Conservation (phyloP, 1,140 invertebrate genomes). For the Popillia japonica region DNA sequence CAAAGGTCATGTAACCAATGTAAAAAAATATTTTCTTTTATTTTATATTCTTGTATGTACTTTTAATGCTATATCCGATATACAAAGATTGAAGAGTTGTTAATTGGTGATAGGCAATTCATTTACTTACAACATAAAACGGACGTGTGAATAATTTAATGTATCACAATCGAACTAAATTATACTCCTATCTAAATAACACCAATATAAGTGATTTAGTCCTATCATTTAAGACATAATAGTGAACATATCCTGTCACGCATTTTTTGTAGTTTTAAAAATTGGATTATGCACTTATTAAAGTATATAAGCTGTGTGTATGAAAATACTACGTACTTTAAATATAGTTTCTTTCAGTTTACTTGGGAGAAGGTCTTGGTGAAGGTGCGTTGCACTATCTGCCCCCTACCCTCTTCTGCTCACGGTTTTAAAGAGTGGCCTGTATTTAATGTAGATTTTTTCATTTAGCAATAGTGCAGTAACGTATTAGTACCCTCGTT, state of each 20-base stretch:
- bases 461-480: not conserved
- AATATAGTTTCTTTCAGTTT: constrained; percentile 30
- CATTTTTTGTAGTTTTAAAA: not conserved
- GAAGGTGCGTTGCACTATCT: constrained; percentile 30
- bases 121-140: too few relatives aligned
- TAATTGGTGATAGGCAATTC: too few relatives aligned
- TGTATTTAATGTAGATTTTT: not conserved
- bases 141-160: too few relatives aligned
- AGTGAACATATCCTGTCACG: constrained; percentile 21
- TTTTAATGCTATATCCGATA: too few relatives aligned
- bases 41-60: too few relatives aligned
- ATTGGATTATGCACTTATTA: constrained; percentile 5
- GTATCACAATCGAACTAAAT: too few relatives aligned
- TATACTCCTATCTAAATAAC: too few relatives aligned
- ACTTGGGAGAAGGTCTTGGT: not conserved
- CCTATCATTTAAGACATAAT: not conserved
- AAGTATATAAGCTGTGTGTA: constrained; percentile 1
- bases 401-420: not conserved
- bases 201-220: too few relatives aligned
- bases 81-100: too few relatives aligned
- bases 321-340: constrained; percentile 14
- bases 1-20: too few relatives aligned
- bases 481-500: not conserved
- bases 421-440: not conserved
- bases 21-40: too few relatives aligned